Percentiles rank a stretch among this genome's conserved stretches.
These are phyloP conservation scores for Neoniphon sammara DNA, from an alignment of 2,797 vertebrate genomes.

Conservation along the genomic window DNA sequence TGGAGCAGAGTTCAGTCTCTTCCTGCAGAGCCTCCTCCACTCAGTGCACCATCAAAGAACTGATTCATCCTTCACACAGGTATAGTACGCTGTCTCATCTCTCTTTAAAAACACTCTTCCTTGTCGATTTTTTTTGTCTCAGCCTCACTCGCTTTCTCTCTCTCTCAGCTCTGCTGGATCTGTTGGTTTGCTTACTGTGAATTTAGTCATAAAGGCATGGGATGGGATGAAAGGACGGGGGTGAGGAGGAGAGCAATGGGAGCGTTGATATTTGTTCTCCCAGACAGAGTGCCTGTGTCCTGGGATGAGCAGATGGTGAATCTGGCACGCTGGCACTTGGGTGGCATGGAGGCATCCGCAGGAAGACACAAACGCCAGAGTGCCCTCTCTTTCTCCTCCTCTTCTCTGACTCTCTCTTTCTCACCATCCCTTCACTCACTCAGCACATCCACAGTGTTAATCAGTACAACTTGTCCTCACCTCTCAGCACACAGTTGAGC, in stretches of 20 bases:
- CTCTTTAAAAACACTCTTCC: conserved; percentile 9
- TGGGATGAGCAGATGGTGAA: conserved; percentile 82
- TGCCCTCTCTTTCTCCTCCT: conserved; percentile 27
- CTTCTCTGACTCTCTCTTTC: conserved; percentile 22
- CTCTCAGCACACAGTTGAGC: conserved; percentile 38
- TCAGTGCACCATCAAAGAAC: conserved; percentile 18
- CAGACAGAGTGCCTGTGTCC: conserved; percentile 78
- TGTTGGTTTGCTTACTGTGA: conserved; percentile 16
- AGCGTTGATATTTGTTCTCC: conserved; percentile 58
- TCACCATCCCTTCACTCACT: conserved; percentile 21
- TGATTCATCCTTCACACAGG: conserved; percentile 10
- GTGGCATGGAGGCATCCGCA: conserved; percentile 75
- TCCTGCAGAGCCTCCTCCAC: background rate
- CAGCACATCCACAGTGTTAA: conserved; percentile 57
- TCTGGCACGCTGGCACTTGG: conserved; percentile 73
- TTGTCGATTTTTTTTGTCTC: background rate
- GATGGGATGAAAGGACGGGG: conserved; percentile 35
- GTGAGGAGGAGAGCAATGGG: conserved; percentile 15
- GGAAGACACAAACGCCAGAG: conserved; percentile 72
- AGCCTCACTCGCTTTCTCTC: background rate
- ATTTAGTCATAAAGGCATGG: conserved; percentile 40
- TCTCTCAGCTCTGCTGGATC: conserved; percentile 1
- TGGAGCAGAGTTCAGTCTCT: background rate
- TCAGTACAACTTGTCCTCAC: conserved; percentile 72
- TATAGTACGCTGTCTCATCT: conserved; percentile 10